These are phyloP conservation scores for Thereva nobilitata DNA, from an alignment of 2,888 invertebrate species.

Conservation along the genomic window DNA sequence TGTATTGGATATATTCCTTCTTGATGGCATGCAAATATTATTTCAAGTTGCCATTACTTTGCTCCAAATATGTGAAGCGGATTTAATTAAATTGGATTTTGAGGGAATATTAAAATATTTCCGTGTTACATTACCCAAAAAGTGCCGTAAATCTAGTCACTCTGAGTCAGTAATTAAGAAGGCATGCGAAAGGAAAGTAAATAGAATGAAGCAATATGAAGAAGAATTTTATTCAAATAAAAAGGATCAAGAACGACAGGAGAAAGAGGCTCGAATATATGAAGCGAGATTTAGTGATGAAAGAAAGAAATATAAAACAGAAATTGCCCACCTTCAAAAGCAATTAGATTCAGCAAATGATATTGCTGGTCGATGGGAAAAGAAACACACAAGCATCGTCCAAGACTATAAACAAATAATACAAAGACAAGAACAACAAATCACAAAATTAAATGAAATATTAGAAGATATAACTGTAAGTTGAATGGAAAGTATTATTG, in stretches of 20 bases:
- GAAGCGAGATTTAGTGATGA: constrained; percentile 66
- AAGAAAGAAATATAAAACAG: constrained; percentile 59
- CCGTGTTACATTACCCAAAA: constrained; percentile 94
- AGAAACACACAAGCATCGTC: constrained; percentile 79
- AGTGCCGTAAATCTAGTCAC: constrained; percentile 88
- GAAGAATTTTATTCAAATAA: constrained; percentile 82
- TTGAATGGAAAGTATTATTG: constrained; percentile 28
- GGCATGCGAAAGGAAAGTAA: constrained; percentile 90
- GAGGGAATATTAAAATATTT: constrained; percentile 98
- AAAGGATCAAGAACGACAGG: constrained; percentile 67
- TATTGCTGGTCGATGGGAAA: constrained; percentile 72
- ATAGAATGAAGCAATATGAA: constrained; percentile 92
- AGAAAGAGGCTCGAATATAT: constrained; percentile 68
- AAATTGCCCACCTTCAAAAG: constrained; percentile 68
- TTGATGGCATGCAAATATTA: constrained; percentile 91
- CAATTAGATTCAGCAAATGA: constrained; percentile 77
- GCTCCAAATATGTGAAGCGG: constrained; percentile 87
- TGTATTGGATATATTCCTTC: constrained; percentile 93
- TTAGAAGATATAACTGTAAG: constrained; percentile 67
- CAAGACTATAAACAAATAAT: constrained; percentile 92
- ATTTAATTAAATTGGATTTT: constrained; percentile 90
- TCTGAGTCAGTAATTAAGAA: constrained; percentile 87
- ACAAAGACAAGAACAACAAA: constrained; percentile 81
- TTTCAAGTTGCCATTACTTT: constrained; percentile 96
- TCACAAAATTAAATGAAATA: constrained; percentile 67